phyloP scores from a whole-genome alignment of 2,888 invertebrate species.

The Taenaris catops region DNA sequence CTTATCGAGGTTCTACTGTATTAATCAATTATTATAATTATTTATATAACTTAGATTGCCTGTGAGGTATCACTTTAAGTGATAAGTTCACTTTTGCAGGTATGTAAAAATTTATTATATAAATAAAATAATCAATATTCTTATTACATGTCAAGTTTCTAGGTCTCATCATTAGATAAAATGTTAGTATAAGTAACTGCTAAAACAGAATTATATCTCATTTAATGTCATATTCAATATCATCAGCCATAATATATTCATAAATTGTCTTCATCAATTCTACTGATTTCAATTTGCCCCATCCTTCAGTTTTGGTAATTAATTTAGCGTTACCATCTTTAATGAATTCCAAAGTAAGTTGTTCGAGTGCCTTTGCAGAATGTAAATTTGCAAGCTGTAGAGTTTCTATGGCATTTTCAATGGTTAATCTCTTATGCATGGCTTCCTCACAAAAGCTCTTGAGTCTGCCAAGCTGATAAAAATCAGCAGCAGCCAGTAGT shows the following conservation, averaged over 20 bases:
- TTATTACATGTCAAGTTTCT: no score
- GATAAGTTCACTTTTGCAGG: no score
- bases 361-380: slow-evolving; percentile 54
- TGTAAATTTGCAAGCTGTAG: slow-evolving; percentile 63
- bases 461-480: slow-evolving; percentile 58
- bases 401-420: slow-evolving; percentile 67
- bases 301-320: slow-evolving; percentile 64
- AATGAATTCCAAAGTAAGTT: slow-evolving; percentile 60
- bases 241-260: slow-evolving; percentile 63
- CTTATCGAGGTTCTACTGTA: no score
- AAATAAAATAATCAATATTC: no score
- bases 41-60: no score
- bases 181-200: no score
- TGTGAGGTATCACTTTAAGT: no score
- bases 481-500: slow-evolving; percentile 64
- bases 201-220: slow-evolving; percentile 6
- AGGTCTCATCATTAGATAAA: no score
- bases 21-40: no score
- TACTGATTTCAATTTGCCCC: slow-evolving; percentile 60
- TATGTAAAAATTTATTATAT: no score
- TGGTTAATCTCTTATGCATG: slow-evolving; percentile 59
- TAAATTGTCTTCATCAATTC: slow-evolving; percentile 63
- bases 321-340: slow-evolving; percentile 66
- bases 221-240: slow-evolving; percentile 44
- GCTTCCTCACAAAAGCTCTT: slow-evolving; percentile 67